These are phyloP conservation scores for Heliothis subflexa DNA, from an alignment of 1,140 invertebrate genomes.

Conservation along the genomic window DNA sequence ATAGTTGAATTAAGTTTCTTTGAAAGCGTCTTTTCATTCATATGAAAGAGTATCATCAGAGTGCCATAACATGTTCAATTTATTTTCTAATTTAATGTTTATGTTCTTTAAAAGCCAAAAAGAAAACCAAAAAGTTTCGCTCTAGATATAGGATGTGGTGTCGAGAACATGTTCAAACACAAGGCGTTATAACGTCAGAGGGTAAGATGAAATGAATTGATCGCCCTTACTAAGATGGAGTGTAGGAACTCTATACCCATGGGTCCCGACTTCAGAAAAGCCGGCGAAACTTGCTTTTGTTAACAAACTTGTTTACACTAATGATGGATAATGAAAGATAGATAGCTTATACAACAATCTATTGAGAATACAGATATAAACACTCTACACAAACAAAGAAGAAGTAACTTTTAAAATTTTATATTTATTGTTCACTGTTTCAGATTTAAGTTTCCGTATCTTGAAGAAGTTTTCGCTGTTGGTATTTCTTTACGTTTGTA, in stretches of 20 bases:
- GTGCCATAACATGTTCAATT: too few species aligned
- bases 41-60: too few species aligned
- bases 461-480: conserved; percentile 8
- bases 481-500: not conserved
- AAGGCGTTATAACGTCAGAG: conserved; percentile 37
- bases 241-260: conserved; percentile 62
- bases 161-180: conserved; percentile 13
- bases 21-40: too few species aligned
- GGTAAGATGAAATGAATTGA: conserved; percentile 58
- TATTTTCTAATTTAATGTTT: too few species aligned
- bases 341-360: conserved; percentile 31
- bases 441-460: conserved; percentile 11
- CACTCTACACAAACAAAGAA: not conserved
- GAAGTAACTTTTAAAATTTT: not conserved
- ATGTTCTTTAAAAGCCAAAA: not conserved
- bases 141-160: conserved; percentile 5
- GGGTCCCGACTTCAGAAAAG: conserved; percentile 55
- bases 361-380: conserved; percentile 2
- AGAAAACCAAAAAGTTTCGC: not conserved
- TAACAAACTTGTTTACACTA: conserved; percentile 63
- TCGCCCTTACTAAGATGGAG: conserved; percentile 71
- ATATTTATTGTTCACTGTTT: not conserved
- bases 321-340: conserved; percentile 64
- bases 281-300: conserved; percentile 50
- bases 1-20: too few species aligned